Percentiles rank a stretch among this genome's conserved stretches.
phyloP scores from a whole-genome alignment of 2,888 invertebrate species.

The Amblyjoppa proteus region DNA sequence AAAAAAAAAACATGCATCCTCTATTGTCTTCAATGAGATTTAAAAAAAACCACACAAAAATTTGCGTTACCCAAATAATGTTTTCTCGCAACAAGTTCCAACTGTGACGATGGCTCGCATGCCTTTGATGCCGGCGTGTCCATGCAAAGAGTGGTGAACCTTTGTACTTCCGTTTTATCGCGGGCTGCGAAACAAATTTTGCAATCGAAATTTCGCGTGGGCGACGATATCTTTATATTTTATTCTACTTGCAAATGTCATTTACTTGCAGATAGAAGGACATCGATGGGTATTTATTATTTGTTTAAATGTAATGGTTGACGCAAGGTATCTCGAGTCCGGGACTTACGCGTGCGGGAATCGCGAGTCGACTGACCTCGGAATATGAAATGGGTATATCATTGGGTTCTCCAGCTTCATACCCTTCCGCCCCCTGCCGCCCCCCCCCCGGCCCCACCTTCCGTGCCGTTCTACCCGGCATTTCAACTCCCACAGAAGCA shows the following conservation, averaged over 20 bases:
- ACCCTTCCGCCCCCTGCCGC: background rate
- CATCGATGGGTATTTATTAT: background rate
- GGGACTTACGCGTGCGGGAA: slow-evolving; percentile 75
- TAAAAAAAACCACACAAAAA: background rate
- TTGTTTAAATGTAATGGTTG: background rate
- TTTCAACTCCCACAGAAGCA: slow-evolving; percentile 46
- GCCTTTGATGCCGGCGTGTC: slow-evolving; percentile 54
- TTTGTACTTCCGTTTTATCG: slow-evolving; percentile 13
- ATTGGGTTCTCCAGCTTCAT: slow-evolving; percentile 62
- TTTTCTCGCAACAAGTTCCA: slow-evolving; percentile 54
- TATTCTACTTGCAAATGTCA: background rate
- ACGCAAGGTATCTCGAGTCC: slow-evolving; percentile 14
- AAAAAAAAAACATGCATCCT: background rate
- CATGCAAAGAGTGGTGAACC: slow-evolving; percentile 53
- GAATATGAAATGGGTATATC: slow-evolving; percentile 72
- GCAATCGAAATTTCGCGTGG: background rate
- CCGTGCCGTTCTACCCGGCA: slow-evolving; percentile 38
- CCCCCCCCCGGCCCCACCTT: slow-evolving; percentile 2
- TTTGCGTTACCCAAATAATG: slow-evolving; percentile 57
- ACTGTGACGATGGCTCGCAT: slow-evolving; percentile 38
- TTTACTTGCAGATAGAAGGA: background rate
- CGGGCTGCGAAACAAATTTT: background rate
- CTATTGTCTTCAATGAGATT: background rate
- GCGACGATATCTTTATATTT: background rate
- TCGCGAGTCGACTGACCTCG: slow-evolving; percentile 78